Conservation (phyloP, 1,140 invertebrate genomes). For the Hestina assimilis region DNA sequence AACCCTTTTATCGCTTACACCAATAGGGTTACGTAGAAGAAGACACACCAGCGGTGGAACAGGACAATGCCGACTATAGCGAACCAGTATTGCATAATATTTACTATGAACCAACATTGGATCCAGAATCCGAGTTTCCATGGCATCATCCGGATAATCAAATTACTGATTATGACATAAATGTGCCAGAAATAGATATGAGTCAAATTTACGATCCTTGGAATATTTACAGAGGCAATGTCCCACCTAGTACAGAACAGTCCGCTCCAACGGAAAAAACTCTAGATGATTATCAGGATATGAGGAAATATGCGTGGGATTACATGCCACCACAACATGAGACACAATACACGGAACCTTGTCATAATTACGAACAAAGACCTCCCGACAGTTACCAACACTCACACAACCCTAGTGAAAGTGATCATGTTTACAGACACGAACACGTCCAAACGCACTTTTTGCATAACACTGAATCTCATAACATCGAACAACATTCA, state of each 20-base stretch:
- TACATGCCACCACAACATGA: constrained; percentile 34
- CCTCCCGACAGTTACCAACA: background rate
- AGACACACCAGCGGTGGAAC: constrained; percentile 38
- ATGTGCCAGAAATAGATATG: constrained; percentile 49
- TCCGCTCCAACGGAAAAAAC: constrained; percentile 20
- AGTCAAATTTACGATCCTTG: constrained; percentile 81
- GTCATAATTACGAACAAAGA: constrained; percentile 8
- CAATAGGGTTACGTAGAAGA: constrained; percentile 63
- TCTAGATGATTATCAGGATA: constrained; percentile 41
- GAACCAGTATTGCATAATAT: constrained; percentile 32
- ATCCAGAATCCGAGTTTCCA: constrained; percentile 69
- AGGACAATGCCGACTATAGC: constrained; percentile 32
- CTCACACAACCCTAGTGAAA: constrained; percentile 1
- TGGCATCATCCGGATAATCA: constrained; percentile 67
- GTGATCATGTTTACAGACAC: background rate
- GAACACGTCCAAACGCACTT: constrained; percentile 1
- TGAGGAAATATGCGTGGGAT: constrained; percentile 59
- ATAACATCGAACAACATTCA: constrained; percentile 15
- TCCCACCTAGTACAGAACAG: constrained; percentile 38
- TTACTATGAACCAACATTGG: constrained; percentile 53
- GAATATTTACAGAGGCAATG: constrained; percentile 74
- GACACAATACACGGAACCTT: background rate
- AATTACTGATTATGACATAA: constrained; percentile 31
- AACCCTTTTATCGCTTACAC: constrained; percentile 65
- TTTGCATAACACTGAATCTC: constrained; percentile 10